phyloP scores from a whole-genome alignment of 1,140 invertebrate species.

The Trialeurodes vaporariorum region DNA sequence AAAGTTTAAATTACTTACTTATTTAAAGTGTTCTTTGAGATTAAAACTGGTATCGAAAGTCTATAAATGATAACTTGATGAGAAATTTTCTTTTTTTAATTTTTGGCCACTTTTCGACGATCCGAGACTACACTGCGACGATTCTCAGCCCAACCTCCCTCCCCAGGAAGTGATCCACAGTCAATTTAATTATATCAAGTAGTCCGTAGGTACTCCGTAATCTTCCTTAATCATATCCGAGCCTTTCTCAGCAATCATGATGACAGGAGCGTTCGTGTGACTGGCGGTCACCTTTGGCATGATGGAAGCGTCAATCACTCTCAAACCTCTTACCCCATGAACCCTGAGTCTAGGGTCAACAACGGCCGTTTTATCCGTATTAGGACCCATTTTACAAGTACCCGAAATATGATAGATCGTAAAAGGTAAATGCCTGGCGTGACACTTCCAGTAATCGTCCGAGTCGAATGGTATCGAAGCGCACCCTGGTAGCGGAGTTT shows the following conservation, averaged over 20 bases:
- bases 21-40: too few relatives aligned
- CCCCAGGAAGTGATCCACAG: slow-evolving; percentile 24
- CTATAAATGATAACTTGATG: too few relatives aligned
- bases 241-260: slow-evolving; percentile 61
- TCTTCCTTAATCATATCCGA: slow-evolving; percentile 50
- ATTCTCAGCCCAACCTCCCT: slow-evolving; percentile 22
- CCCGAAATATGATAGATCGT: slow-evolving; percentile 67
- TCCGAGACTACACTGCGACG: too few relatives aligned
- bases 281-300: slow-evolving; percentile 45
- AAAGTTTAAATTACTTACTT: too few relatives aligned
- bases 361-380: slow-evolving; percentile 49
- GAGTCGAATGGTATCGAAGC: slow-evolving; percentile 46
- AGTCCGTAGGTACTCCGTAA: slow-evolving; percentile 26
- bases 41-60: too few relatives aligned
- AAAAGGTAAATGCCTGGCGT: slow-evolving; percentile 48
- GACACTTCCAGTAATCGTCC: slow-evolving; percentile 61
- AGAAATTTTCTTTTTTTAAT: too few relatives aligned
- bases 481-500: slow-evolving; percentile 49
- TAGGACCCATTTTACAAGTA: slow-evolving; percentile 74
- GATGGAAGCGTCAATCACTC: slow-evolving; percentile 64
- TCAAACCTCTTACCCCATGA: slow-evolving; percentile 50
- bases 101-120: too few relatives aligned
- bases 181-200: neutral
- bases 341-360: slow-evolving; percentile 57
- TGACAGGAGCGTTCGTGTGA: slow-evolving; percentile 50